A percentile compares a stretch with the other conserved stretches of the same genome.
phyloP scores from a whole-genome alignment of 2,797 vertebrate genomes.

The Hylomyscus alleni region DNA sequence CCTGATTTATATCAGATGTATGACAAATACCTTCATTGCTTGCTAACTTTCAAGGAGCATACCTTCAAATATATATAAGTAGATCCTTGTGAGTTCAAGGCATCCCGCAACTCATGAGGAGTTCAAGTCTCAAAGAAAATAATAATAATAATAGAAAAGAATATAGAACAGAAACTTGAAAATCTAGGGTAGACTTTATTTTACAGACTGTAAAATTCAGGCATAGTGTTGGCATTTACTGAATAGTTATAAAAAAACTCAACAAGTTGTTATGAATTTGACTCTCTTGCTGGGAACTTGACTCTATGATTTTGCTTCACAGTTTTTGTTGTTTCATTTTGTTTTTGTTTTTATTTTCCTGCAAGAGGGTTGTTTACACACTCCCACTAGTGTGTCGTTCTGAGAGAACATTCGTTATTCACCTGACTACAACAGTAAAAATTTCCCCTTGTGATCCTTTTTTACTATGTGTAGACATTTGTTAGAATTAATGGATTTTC shows the following conservation, averaged over 20 bases:
- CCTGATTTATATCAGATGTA: background rate
- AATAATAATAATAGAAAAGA: background rate
- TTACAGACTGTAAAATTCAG: background rate
- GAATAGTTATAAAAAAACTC: background rate
- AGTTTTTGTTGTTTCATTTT: background rate
- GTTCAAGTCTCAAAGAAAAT: background rate
- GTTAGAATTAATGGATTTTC: background rate
- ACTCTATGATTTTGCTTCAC: background rate
- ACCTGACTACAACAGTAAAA: background rate
- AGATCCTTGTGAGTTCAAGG: background rate
- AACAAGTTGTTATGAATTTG: background rate
- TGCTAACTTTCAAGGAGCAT: background rate
- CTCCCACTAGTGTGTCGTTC: background rate
- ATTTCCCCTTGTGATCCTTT: background rate
- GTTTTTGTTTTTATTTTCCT: background rate
- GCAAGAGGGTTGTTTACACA: background rate
- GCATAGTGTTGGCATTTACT: background rate
- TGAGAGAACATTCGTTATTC: background rate
- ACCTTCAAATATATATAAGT: background rate
- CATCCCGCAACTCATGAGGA: background rate
- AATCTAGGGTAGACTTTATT: background rate
- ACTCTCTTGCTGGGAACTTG: background rate
- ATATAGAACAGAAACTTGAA: background rate
- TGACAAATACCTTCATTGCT: background rate
- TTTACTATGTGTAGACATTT: background rate